Conservation (phyloP, 2,888 invertebrate species). For the Chrysodeixis includens region DNA sequence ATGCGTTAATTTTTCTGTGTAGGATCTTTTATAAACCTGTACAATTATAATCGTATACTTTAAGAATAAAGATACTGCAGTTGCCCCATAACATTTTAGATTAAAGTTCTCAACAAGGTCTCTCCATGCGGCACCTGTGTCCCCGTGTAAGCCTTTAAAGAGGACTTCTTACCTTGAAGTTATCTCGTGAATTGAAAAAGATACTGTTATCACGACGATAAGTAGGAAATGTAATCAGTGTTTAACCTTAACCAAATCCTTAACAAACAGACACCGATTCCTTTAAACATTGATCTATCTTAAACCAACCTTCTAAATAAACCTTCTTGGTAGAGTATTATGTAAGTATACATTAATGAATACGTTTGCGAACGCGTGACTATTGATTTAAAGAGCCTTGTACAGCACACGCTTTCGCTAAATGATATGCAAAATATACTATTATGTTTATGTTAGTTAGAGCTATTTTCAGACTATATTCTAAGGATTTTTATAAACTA, state of each 20-base stretch:
- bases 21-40: too few relatives aligned
- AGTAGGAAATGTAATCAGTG: too few relatives aligned
- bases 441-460: slow-evolving; percentile 33
- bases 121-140: too few relatives aligned
- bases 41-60: too few relatives aligned
- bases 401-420: slow-evolving; percentile 77
- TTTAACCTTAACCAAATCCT: neutral
- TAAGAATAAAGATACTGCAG: too few relatives aligned
- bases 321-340: slow-evolving; percentile 15
- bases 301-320: neutral
- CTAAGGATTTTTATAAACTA: slow-evolving; percentile 34
- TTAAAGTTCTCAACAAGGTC: too few relatives aligned
- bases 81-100: too few relatives aligned
- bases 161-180: too few relatives aligned
- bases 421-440: slow-evolving; percentile 72
- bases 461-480: slow-evolving; percentile 46
- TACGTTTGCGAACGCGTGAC: slow-evolving; percentile 59
- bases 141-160: too few relatives aligned
- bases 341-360: slow-evolving; percentile 32
- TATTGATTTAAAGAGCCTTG: slow-evolving; percentile 74
- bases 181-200: too few relatives aligned
- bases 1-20: too few relatives aligned
- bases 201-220: too few relatives aligned
- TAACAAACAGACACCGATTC: neutral
- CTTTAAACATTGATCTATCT: slow-evolving; percentile 10